Conservation (phyloP, 2,888 invertebrate species). For the Saturnia pavonia region DNA sequence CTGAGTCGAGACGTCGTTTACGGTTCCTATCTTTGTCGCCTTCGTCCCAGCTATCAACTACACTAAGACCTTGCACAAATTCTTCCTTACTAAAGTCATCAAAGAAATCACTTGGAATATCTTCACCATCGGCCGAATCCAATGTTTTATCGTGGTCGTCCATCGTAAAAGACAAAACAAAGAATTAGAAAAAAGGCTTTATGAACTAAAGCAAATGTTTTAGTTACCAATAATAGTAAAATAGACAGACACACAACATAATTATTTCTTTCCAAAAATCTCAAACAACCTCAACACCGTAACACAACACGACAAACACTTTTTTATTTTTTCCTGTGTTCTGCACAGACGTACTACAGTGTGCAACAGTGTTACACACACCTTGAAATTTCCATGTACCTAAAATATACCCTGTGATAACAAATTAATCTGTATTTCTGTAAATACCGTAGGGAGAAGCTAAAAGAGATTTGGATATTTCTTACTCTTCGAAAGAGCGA, state of each 20-base stretch:
- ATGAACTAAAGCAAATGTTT: neutral
- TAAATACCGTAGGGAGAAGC: no score
- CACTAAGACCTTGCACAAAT: conserved; percentile 74
- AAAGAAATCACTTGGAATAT: conserved; percentile 76
- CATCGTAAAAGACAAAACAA: conserved; percentile 19
- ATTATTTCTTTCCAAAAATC: neutral
- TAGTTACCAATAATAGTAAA: neutral
- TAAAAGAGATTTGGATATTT: no score
- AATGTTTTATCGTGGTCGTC: conserved; percentile 37
- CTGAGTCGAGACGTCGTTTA: conserved; percentile 11
- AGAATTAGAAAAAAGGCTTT: neutral
- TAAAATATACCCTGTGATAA: no score
- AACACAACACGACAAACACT: no score
- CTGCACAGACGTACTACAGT: no score
- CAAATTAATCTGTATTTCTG: no score
- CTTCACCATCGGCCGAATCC: conserved; percentile 57
- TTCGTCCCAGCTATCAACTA: conserved; percentile 71
- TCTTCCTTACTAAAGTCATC: conserved; percentile 74
- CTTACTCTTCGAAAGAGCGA: no score
- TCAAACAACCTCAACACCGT: neutral
- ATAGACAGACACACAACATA: neutral
- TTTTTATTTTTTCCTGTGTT: no score
- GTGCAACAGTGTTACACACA: no score
- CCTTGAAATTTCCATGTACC: no score
- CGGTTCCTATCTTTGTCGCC: conserved; percentile 27